Base-by-base conservation (phyloP, 2,888 invertebrate genomes). In the Eugnorisma glareosa region DNA sequence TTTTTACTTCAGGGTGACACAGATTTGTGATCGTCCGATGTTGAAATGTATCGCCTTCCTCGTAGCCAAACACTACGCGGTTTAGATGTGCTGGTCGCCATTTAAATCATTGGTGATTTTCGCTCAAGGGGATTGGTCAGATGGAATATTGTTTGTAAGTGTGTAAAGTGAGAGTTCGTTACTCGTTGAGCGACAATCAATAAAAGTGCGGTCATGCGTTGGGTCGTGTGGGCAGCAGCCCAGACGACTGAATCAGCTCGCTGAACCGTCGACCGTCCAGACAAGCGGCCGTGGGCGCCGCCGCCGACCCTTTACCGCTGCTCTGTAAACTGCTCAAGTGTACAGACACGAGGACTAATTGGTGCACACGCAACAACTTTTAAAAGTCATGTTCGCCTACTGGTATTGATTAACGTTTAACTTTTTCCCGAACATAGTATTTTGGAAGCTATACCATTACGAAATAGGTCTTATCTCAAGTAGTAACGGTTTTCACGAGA, bases 191-290 rank as follows among this genome's bases (percentile, higher is more conserved):
- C 54, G 68, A 67, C 70, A 70, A 67, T 77, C 73, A 69, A 83
- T 81, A 75, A 51, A 76, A 77, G 59, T 75, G 67, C 70, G 74
- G 54, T 79, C 64, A 82, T 63, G 76, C 76, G 69, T 75, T 31
- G 63, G 72, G 57, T 24, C 48, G 67, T 73, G 86, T 84, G 86
- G 84, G 77, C 66, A 86, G 75, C 48, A 79, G 68, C 40, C 69
- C 77, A 79, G 75, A 77, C 77, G 66, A 48, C 67, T 61, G 69
- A 67, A 31, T 57, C 57, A 72, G 59, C 73, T 71, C 67, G 73
- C 61, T 81, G 74, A 57, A 70, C 73, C 64, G 68, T 48, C 64
- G 57, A 64, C 70, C 61, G 67, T 48, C 67, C 73, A 51, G 74
- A 64, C 70, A 73, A 59, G 67, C 48, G 69, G 54, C 31, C 11